Conservation (phyloP, 2,888 invertebrate species). For the Hymenopus coronatus region DNA sequence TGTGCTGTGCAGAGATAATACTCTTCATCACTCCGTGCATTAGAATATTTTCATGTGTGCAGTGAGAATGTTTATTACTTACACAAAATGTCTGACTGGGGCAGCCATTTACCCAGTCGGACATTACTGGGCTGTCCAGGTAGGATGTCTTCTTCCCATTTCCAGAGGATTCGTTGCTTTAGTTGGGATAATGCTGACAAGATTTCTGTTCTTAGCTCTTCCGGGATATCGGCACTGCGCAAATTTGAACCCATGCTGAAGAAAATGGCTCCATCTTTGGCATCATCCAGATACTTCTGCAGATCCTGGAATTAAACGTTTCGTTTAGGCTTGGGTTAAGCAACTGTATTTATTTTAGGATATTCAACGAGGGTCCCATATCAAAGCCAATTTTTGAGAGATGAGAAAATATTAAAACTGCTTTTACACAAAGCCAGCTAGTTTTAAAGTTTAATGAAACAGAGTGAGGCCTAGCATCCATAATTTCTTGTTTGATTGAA, state of each 20-base stretch:
- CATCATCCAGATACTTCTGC: conserved; percentile 35
- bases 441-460: no score
- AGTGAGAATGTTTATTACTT: conserved; percentile 29
- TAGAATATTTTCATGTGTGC: no score
- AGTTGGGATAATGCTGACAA: conserved; percentile 39
- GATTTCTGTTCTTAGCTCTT: conserved; percentile 34
- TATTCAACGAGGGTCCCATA: no score
- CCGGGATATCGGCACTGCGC: conserved; percentile 35
- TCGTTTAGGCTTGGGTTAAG: no score
- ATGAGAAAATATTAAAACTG: no score
- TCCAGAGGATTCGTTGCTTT: conserved; percentile 41
- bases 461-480: no score
- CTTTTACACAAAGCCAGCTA: no score
- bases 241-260: conserved; percentile 40
- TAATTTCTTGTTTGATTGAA: no score
- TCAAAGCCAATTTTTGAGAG: no score
- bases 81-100: conserved; percentile 46
- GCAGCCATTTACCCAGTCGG: conserved; percentile 40
- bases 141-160: conserved; percentile 39
- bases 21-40: no score
- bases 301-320: conserved; percentile 37
- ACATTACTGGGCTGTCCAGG: conserved; percentile 39
- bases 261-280: conserved; percentile 38
- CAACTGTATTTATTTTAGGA: no score
- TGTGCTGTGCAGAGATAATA: conserved; percentile 44